phyloP scores from a whole-genome alignment of 2,113 vertebrate genomes.

The Phalacrocorax carbo region DNA sequence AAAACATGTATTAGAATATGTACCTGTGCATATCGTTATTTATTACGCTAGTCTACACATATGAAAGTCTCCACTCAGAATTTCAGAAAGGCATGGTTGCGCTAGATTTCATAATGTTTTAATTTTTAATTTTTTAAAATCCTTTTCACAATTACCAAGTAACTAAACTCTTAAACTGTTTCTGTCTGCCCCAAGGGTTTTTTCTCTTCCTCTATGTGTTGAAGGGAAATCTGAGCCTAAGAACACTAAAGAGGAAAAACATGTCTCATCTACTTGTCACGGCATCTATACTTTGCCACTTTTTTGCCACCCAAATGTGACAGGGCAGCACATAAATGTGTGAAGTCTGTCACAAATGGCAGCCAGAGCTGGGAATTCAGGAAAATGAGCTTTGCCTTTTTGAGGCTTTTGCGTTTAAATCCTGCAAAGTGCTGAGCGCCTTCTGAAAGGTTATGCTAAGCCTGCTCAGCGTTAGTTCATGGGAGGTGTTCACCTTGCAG shows the following conservation, averaged over 20 bases:
- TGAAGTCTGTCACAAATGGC: constrained; percentile 68
- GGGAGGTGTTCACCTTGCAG: constrained; percentile 1
- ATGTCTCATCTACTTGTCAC: constrained; percentile 66
- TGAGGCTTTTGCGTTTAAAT: constrained; percentile 55
- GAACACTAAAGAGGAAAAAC: constrained; percentile 67
- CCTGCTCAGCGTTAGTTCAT: neutral
- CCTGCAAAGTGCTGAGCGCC: constrained; percentile 32
- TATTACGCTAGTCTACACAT: neutral
- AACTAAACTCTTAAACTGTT: constrained; percentile 46
- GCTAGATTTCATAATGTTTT: constrained; percentile 41
- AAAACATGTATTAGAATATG: neutral
- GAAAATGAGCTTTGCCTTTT: constrained; percentile 64
- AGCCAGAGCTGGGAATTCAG: constrained; percentile 61
- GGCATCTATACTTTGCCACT: constrained; percentile 68
- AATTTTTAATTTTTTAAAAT: constrained; percentile 48
- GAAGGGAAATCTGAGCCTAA: constrained; percentile 56
- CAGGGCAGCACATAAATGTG: constrained; percentile 66
- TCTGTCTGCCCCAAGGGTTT: constrained; percentile 60
- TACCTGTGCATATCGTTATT: neutral
- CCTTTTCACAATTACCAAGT: constrained; percentile 5
- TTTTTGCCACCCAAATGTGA: constrained; percentile 69
- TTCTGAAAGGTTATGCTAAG: constrained; percentile 37
- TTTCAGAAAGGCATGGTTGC: neutral
- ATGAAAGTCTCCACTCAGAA: neutral
- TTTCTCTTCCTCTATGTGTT: constrained; percentile 54